A percentile compares a stretch with the other conserved stretches of the same genome.
These are phyloP conservation scores for Leistus spinibarbis DNA, from an alignment of 2,888 invertebrate genomes.

Conservation along the genomic window DNA sequence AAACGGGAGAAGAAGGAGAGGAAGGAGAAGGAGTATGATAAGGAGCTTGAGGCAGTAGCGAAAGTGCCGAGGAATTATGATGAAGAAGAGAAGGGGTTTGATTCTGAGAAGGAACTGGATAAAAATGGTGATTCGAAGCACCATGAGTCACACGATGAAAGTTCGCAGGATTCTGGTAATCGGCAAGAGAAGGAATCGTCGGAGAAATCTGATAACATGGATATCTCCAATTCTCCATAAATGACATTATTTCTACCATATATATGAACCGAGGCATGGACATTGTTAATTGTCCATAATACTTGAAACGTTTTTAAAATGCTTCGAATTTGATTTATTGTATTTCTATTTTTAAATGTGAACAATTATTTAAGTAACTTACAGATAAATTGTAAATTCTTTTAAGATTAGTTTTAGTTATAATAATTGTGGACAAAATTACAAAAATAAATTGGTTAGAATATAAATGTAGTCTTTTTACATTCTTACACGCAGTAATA, in stretches of 20 bases:
- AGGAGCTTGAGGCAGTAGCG: constrained; percentile 51
- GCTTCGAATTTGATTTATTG: background rate
- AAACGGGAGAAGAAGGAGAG: constrained; percentile 46
- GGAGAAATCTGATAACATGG: constrained; percentile 74
- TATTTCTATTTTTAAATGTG: background rate
- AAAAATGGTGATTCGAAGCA: constrained; percentile 44
- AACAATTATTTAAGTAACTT: background rate
- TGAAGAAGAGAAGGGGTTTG: constrained; percentile 61
- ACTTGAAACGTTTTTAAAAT: background rate
- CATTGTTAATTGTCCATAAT: background rate
- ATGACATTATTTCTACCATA: constrained; percentile 8
- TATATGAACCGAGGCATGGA: background rate
- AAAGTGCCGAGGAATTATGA: constrained; percentile 61
- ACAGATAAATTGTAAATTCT: background rate
- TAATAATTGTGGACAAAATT: background rate
- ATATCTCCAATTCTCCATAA: constrained; percentile 79
- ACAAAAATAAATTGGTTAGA: background rate
- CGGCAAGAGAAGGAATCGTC: constrained; percentile 63
- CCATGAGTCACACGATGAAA: constrained; percentile 50
- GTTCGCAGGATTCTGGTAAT: constrained; percentile 54
- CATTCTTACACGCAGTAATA: no score
- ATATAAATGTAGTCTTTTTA: background rate
- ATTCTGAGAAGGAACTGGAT: constrained; percentile 53
- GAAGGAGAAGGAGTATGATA: constrained; percentile 51
- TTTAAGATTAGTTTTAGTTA: background rate